Percentiles rank a stretch among this genome's conserved stretches.
Evolutionary conservation across 2,888 invertebrate species (phyloP).

Genomic region (Platycheirus rosarum): DNA sequence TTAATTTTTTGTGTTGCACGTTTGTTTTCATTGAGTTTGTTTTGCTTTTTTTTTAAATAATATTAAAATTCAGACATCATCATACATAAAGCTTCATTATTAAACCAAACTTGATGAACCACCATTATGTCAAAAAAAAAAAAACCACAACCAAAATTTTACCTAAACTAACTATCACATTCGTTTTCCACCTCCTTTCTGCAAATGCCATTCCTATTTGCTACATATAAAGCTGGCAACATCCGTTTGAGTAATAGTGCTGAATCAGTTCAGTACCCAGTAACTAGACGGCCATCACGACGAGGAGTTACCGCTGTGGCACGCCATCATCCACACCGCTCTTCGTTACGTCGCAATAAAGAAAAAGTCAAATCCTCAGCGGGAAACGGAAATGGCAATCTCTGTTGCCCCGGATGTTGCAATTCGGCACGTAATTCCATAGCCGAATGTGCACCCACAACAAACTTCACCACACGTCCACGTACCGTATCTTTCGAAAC

Average conservation of each 20-base stretch:
- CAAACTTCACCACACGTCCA: slow-evolving; percentile 64
- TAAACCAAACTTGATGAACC: slow-evolving; percentile 9
- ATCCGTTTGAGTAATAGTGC: slow-evolving; percentile 86
- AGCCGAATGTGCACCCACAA: slow-evolving; percentile 77
- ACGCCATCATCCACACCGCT: slow-evolving; percentile 83
- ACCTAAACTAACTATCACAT: slow-evolving; percentile 49
- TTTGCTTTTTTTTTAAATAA: slow-evolving; percentile 41
- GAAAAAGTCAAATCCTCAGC: slow-evolving; percentile 81
- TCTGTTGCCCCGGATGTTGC: slow-evolving; percentile 64
- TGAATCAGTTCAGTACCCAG: slow-evolving; percentile 85
- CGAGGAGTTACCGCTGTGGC: slow-evolving; percentile 83
- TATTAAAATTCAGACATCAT: slow-evolving; percentile 49
- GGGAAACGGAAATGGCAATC: slow-evolving; percentile 76
- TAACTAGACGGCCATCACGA: slow-evolving; percentile 84
- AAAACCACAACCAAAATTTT: slow-evolving; percentile 5
- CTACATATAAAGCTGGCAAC: slow-evolving; percentile 83
- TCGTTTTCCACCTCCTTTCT: slow-evolving; percentile 48
- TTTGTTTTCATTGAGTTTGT: slow-evolving; percentile 39
- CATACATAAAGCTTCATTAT: slow-evolving; percentile 41
- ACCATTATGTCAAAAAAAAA: slow-evolving; percentile 40
- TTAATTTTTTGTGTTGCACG: slow-evolving; percentile 29
- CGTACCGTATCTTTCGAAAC: slow-evolving; percentile 73
- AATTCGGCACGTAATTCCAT: slow-evolving; percentile 79
- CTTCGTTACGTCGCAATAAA: slow-evolving; percentile 84
- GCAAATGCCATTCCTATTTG: not conserved